Conservation (phyloP, 2,797 vertebrate species). For the Manis crassicaudata region DNA sequence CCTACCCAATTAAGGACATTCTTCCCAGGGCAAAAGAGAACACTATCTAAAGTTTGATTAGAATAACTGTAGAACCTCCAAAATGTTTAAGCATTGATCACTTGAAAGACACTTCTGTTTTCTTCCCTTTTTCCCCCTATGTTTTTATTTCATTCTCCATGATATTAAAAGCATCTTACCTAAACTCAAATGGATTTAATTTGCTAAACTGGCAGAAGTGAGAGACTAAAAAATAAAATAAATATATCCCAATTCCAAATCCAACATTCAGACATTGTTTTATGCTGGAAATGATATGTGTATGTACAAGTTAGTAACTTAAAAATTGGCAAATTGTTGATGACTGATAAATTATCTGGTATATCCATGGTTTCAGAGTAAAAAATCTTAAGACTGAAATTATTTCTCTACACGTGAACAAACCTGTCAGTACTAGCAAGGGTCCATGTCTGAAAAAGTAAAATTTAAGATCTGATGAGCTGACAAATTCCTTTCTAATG, state of each 20-base stretch:
- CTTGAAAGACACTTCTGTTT: slow-evolving; percentile 19
- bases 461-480: background rate
- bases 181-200: background rate
- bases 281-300: background rate
- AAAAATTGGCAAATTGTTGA: background rate
- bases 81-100: background rate
- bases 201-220: background rate
- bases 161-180: background rate
- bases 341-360: slow-evolving; percentile 33
- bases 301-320: background rate
- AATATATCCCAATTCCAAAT: background rate
- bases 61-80: background rate
- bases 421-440: slow-evolving; percentile 39
- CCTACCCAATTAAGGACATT: background rate
- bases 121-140: background rate
- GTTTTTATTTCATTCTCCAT: background rate
- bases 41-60: background rate
- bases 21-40: background rate
- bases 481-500: background rate
- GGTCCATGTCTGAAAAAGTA: slow-evolving; percentile 8
- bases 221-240: background rate
- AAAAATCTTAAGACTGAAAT: slow-evolving; percentile 46
- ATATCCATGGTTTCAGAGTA: slow-evolving; percentile 32
- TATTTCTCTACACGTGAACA: slow-evolving; percentile 43
- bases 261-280: background rate